Base-by-base conservation (phyloP, 2,113 vertebrate species). In the Salvelinus fontinalis region DNA sequence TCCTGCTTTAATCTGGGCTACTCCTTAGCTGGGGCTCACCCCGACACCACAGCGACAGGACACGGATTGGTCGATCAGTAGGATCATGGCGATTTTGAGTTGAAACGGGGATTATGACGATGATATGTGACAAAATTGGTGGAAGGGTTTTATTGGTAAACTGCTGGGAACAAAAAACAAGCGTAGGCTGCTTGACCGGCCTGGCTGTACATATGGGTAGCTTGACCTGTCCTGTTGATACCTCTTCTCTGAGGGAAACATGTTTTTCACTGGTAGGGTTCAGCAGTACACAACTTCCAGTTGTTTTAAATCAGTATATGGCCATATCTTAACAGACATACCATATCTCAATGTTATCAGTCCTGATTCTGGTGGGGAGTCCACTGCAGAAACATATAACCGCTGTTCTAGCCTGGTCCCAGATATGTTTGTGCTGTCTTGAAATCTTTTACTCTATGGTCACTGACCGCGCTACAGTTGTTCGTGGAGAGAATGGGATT, bases 1-100 rank as follows among this genome's bases (percentile, higher is more conserved):
- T 93, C 92, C 90, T 82, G 88, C 89, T 90, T 93, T 91, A 93
- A 91, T 93, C 91, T 86, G 91, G 87, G 85, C 85, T 54, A 84
- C 88, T 90, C 85, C 88, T 88, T 86, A 79, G 83, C 84, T 89
- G 87, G 84, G 88, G 88, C 85, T 92, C 87, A 90, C 87, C 88
- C 87, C 87, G 82, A 84, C 88, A 88, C 80, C 88, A 79, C 87
- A 65, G 87, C 83, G 86, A 90, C 89, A 85, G 86, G 80, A 84
- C 66, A 77, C 86, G 85, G 91, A 92, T 92, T 92, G 89, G 85
- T 88, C 86, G 90, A 92, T 92, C 92, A 89, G 84, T 87, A 57
- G 81, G 87, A 91, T 92, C 89, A 89, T 66, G 76, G 80, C 34
- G 78, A 83, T 68, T 27, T 70, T 77, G 86, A 81, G 85, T 86